Conservation (phyloP, 1,140 invertebrate genomes). For the Heliconius himera region DNA sequence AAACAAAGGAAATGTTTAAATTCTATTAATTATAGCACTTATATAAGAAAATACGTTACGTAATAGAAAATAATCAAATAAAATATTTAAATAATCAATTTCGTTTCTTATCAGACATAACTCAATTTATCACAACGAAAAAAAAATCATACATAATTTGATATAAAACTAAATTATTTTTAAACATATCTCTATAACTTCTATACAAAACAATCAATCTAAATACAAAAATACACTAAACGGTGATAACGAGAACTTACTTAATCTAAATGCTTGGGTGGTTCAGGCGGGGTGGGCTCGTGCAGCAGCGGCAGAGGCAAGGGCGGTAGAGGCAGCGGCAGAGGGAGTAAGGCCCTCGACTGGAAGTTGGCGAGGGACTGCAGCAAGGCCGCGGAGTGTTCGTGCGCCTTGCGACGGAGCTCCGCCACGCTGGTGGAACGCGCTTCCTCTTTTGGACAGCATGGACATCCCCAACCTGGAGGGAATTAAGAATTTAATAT, state of each 20-base stretch:
- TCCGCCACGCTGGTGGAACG: conserved; percentile 93
- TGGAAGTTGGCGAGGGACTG: conserved; percentile 86
- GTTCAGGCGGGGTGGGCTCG: conserved; percentile 74
- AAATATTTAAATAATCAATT: too few species aligned
- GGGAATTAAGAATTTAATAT: background rate
- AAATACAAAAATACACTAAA: background rate
- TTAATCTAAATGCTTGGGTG: conserved; percentile 69
- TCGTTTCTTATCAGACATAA: background rate
- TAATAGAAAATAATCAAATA: too few species aligned
- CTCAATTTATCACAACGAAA: background rate
- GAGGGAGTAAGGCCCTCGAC: conserved; percentile 82
- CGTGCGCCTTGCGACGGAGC: conserved; percentile 92
- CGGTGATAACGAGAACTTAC: background rate
- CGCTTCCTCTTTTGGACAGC: conserved; percentile 85
- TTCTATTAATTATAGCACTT: too few species aligned
- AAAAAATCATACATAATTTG: background rate
- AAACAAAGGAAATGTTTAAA: too few species aligned
- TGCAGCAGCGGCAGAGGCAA: conserved; percentile 76
- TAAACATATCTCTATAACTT: background rate
- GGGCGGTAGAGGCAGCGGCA: conserved; percentile 80
- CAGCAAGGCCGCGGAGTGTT: conserved; percentile 92
- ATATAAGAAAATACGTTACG: too few species aligned
- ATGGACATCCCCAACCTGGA: conserved; percentile 84
- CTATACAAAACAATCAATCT: background rate
- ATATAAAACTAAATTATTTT: background rate